Evolutionary conservation across 2,888 invertebrate genomes (phyloP).

Genomic region (Heliconius aoede): DNA sequence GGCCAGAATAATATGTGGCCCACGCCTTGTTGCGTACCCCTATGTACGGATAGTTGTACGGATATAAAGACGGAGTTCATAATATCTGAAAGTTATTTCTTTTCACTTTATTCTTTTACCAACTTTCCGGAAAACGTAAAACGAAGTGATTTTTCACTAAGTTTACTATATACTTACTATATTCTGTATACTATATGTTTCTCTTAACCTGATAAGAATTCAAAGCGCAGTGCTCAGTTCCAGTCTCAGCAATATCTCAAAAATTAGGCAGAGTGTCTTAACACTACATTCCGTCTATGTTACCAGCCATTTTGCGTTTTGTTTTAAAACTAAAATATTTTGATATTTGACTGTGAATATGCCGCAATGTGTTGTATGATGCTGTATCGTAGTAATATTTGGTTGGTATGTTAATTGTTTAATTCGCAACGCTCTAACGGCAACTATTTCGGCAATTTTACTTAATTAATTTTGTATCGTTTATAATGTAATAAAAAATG

Average conservation of each 20-base stretch:
- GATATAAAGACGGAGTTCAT: no score
- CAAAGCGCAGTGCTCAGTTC: no score
- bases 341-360: background rate
- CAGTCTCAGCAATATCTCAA: no score
- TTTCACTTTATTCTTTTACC: background rate
- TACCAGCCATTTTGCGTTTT: no score
- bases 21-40: no score
- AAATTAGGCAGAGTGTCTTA: background rate
- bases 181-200: no score
- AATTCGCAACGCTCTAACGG: slow-evolving; percentile 15
- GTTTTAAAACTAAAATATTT: background rate
- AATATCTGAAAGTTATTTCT: no score
- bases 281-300: background rate
- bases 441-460: slow-evolving; percentile 9
- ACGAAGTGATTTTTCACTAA: no score
- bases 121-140: background rate
- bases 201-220: no score
- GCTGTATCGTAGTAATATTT: slow-evolving; percentile 1
- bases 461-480: background rate
- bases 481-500: background rate
- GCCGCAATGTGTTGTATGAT: slow-evolving; percentile 7
- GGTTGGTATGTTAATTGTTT: slow-evolving; percentile 18
- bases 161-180: no score
- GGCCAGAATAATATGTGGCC: no score
- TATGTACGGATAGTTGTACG: no score